Percentiles rank a stretch among this genome's conserved stretches.
Evolutionary conservation across 2,113 vertebrate species (phyloP).

Genomic region (Maccullochella peelii): DNA sequence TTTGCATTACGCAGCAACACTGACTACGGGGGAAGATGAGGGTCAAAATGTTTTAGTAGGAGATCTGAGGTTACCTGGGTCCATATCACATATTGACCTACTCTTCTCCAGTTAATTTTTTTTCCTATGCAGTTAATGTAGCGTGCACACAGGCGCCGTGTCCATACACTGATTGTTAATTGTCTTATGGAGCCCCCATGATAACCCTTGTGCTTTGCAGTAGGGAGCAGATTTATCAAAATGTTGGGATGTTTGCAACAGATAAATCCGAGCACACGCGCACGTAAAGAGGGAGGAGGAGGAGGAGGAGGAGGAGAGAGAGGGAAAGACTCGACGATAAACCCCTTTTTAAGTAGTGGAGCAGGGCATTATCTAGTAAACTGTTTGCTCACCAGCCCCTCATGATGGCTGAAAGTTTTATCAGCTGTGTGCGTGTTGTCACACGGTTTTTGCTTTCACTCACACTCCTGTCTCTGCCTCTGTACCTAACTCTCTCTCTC

Average conservation of each 20-base stretch:
- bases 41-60: conserved; percentile 61
- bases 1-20: conserved; percentile 57
- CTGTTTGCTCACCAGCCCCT: conserved; percentile 24
- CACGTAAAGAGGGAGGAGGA: background rate
- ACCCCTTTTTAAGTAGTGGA: conserved; percentile 20
- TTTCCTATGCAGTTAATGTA: background rate
- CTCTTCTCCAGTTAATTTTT: conserved; percentile 23
- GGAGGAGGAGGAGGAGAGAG: background rate
- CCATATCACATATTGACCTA: conserved; percentile 44
- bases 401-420: conserved; percentile 46
- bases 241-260: conserved; percentile 29
- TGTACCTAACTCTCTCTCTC: conserved; percentile 13
- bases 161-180: conserved; percentile 56
- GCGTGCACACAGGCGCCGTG: background rate
- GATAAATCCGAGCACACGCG: background rate
- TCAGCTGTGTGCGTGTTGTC: conserved; percentile 61
- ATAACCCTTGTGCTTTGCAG: conserved; percentile 49
- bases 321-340: background rate
- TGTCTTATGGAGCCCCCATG: conserved; percentile 49
- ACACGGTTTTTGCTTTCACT: conserved; percentile 52
- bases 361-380: conserved; percentile 44
- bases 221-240: conserved; percentile 41
- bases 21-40: conserved; percentile 41
- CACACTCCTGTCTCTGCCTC: conserved; percentile 49
- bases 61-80: conserved; percentile 61